phyloP scores from a whole-genome alignment of 1,140 invertebrate genomes.

The Brachionus manjavacas region DNA sequence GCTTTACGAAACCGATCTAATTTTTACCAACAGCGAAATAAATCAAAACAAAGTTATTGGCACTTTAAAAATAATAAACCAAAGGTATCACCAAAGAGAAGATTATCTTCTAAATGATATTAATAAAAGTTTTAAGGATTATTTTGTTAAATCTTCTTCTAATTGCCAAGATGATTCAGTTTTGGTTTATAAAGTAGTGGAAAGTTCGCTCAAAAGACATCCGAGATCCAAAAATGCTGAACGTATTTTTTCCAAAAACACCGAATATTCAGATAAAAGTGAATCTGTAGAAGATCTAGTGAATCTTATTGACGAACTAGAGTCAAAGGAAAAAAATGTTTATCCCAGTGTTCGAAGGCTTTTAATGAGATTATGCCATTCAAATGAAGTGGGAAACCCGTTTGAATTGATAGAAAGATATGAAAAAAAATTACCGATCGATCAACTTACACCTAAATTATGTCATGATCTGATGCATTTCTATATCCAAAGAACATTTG shows the following conservation, averaged over 20 bases:
- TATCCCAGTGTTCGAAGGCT: not conserved
- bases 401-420: not conserved
- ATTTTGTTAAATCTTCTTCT: not conserved
- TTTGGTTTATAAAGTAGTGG: not conserved
- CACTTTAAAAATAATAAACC: not conserved
- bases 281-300: not conserved
- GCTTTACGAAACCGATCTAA: not conserved
- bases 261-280: not conserved
- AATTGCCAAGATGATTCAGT: not conserved
- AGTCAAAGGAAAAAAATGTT: not conserved
- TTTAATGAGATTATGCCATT: not conserved
- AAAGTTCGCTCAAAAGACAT: not conserved
- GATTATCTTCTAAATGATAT: not conserved
- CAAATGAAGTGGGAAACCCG: not conserved
- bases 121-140: not conserved
- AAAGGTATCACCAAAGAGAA: not conserved
- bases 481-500: not conserved
- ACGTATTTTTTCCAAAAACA: not conserved
- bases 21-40: not conserved
- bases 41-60: not conserved
- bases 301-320: not conserved
- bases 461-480: conserved; percentile 7
- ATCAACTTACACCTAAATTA: not conserved
- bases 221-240: not conserved
- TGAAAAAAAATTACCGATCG: not conserved